Conservation (phyloP, 2,797 vertebrate species). For the Chaetophractus vellerosus region DNA sequence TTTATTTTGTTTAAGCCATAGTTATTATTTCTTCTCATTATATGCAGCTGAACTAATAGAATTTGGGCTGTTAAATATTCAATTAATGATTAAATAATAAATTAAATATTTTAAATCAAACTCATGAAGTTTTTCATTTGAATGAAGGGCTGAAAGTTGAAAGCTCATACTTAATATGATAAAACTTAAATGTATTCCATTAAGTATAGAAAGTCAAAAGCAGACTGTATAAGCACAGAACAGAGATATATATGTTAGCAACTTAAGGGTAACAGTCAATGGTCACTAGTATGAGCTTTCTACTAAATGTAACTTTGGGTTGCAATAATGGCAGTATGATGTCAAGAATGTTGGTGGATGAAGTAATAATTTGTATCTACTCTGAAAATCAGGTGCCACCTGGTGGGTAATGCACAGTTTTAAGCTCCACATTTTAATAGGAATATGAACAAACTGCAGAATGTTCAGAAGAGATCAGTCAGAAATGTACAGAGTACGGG, state of each 20-base stretch:
- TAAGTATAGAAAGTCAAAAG: neutral
- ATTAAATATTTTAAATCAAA: slow-evolving; percentile 38
- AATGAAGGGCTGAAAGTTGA: neutral
- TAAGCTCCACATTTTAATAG: neutral
- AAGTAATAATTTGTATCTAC: slow-evolving; percentile 43
- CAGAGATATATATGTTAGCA: neutral
- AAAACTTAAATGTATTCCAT: neutral
- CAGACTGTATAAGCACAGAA: neutral
- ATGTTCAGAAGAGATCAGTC: neutral
- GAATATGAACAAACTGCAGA: too few species aligned
- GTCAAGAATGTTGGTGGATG: neutral
- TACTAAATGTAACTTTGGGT: neutral
- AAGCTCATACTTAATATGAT: neutral
- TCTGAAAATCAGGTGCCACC: neutral
- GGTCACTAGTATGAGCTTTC: neutral
- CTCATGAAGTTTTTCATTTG: slow-evolving; percentile 23
- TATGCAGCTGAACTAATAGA: neutral
- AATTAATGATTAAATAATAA: slow-evolving; percentile 30
- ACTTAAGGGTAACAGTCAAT: neutral
- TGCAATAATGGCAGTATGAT: neutral
- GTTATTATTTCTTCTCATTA: neutral
- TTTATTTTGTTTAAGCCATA: neutral
- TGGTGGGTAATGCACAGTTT: neutral
- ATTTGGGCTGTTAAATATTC: neutral
- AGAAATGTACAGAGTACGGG: neutral